Conservation (phyloP, 1,140 invertebrate genomes). For the Leptopilina clavipes region DNA sequence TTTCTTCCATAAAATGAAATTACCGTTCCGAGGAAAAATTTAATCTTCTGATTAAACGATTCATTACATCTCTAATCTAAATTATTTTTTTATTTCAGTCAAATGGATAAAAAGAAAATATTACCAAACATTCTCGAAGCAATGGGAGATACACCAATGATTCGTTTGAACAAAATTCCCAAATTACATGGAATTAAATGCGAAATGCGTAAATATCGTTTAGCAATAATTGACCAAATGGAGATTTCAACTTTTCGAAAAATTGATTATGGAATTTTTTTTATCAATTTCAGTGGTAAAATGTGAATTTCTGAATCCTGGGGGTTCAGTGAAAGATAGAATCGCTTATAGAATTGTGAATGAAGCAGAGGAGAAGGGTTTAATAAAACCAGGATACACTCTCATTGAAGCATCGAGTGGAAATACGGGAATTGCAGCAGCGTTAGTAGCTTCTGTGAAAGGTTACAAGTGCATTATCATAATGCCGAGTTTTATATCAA, state of each 20-base stretch:
- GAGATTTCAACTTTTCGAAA: too few relatives aligned
- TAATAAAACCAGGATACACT: constrained; percentile 90
- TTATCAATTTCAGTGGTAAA: constrained; percentile 86
- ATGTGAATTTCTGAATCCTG: constrained; percentile 98
- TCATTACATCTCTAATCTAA: too few relatives aligned
- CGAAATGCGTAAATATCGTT: constrained; percentile 92
- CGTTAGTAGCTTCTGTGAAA: constrained; percentile 94
- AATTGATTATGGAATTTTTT: too few relatives aligned
- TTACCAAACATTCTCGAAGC: constrained; percentile 87
- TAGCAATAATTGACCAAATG: too few relatives aligned
- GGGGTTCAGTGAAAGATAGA: constrained; percentile 98
- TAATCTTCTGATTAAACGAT: too few relatives aligned
- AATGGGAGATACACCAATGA: constrained; percentile 95
- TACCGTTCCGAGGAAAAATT: too few relatives aligned
- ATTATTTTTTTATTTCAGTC: constrained; percentile 41
- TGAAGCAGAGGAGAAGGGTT: constrained; percentile 92
- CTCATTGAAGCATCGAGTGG: constrained; percentile 98
- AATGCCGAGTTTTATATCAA: constrained; percentile 99
- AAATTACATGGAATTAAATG: constrained; percentile 89
- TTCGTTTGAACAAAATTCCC: constrained; percentile 91
- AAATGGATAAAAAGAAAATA: constrained; percentile 78
- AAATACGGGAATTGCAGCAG: constrained; percentile 97
- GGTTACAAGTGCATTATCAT: constrained; percentile 98
- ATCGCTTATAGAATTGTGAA: constrained; percentile 96
- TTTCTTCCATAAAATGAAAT: too few relatives aligned